These are phyloP conservation scores for Lagorchestes hirsutus DNA, from an alignment of 2,797 vertebrate genomes.

Conservation along the genomic window DNA sequence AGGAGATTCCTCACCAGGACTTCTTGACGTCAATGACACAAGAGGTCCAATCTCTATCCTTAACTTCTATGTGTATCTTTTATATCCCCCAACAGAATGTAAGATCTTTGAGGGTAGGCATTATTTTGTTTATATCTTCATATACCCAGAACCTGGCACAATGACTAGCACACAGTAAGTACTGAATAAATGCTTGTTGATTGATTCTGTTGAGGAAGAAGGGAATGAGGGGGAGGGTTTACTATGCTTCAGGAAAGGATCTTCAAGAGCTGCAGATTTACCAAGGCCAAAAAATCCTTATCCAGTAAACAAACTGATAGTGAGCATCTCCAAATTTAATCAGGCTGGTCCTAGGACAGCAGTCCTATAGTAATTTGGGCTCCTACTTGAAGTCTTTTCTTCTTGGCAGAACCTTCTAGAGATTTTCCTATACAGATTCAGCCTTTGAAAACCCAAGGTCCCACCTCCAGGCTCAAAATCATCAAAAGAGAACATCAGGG, in stretches of 20 bases:
- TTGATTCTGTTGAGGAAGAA: background rate
- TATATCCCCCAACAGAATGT: background rate
- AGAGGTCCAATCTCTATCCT: background rate
- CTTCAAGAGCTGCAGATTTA: background rate
- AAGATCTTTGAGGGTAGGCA: background rate
- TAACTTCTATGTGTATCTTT: background rate
- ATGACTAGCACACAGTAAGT: no score
- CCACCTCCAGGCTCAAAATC: background rate
- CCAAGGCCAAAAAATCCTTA: background rate
- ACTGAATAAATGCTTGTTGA: no score
- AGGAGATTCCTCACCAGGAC: background rate
- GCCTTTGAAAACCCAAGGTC: no score
- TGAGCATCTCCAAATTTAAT: background rate
- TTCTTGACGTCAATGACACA: background rate
- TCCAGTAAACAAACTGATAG: background rate
- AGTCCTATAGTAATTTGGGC: background rate
- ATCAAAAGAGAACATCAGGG: background rate
- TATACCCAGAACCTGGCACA: no score
- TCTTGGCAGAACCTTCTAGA: background rate
- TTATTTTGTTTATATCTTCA: no score
- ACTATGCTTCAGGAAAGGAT: background rate
- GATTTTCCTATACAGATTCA: background rate
- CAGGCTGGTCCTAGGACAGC: background rate
- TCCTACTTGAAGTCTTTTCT: background rate
- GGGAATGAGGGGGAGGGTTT: background rate